Base-by-base conservation (phyloP, 2,797 vertebrate species). In the Euthynnus affinis region DNA sequence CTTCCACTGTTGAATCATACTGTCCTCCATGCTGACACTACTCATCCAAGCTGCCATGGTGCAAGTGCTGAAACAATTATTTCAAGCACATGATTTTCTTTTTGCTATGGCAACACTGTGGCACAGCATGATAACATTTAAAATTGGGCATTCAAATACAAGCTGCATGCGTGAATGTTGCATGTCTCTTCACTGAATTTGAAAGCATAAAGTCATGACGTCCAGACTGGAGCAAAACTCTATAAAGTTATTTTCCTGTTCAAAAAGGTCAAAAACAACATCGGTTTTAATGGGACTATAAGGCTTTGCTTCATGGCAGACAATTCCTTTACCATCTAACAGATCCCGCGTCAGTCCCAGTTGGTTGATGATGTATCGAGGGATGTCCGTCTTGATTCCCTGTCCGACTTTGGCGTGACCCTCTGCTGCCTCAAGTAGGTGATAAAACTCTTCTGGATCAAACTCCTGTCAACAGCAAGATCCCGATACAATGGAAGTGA, bases 401-500 rank as follows among this genome's bases (percentile, higher is more conserved):
- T 96, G 97, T 6, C 96, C 98, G 1, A 96, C 97, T 68, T 98
- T 99, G 42, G 98, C 98, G 0, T 99, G 98, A 65, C 98, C 98
- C 85, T 99, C 98, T 0, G 97, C 98, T 0, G 98, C 98, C 90
- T 99, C 98, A 23, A 99, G 92, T 52, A 99, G 91, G 76, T 99
- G 98, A 82, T 99, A 99, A 78, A 99, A 99, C 86, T 98, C 98
- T 66, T 99, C 98, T 0, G 98, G 98, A 85, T 99, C 97, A 56
- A 99, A 99, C 79, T 99, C 98, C 98, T 99, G 87, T 34, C 25
- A 87, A 87, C 17, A 76, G 18, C 48, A 82, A 51, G 1, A 40
- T n/a, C 32, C 1, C 27, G 17, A 34, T 60, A 25, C 20, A 51
- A 25, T 0, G 3, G 14, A 60, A 67, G 9, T 29, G 15, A 37